Evolutionary conservation across 2,888 invertebrate genomes (phyloP).

Genomic region (Agonopterix subpropinquella): DNA sequence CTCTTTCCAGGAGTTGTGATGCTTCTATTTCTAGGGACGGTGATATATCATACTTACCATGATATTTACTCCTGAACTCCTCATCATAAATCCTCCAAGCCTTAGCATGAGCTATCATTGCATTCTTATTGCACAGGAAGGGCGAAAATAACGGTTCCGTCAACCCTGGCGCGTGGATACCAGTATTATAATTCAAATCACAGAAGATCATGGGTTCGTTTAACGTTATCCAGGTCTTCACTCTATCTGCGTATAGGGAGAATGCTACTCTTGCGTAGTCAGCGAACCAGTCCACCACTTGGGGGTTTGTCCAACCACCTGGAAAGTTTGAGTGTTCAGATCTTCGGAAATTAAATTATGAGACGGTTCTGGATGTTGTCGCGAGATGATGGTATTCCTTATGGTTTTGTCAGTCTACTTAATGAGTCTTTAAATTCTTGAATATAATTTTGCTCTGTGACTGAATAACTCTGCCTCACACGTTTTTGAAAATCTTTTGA

Average conservation of each 20-base stretch:
- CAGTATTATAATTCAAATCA: constrained; percentile 45
- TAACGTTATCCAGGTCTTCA: constrained; percentile 81
- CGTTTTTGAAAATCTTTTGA: too few relatives aligned
- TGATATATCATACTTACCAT: constrained; percentile 37
- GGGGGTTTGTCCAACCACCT: constrained; percentile 79
- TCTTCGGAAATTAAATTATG: neutral
- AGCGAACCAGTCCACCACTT: constrained; percentile 72
- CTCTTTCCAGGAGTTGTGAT: too few relatives aligned
- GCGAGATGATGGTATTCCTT: too few relatives aligned
- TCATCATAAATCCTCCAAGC: constrained; percentile 74
- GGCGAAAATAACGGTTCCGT: constrained; percentile 51
- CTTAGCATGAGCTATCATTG: constrained; percentile 79
- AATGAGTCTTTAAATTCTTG: too few relatives aligned
- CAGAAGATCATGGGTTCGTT: constrained; percentile 77
- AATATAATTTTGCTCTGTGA: too few relatives aligned
- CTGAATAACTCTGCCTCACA: too few relatives aligned
- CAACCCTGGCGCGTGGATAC: constrained; percentile 40
- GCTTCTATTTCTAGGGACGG: too few relatives aligned
- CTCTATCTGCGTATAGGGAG: constrained; percentile 73
- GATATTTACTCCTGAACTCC: constrained; percentile 59
- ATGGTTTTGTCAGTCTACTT: too few relatives aligned
- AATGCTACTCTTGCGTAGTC: constrained; percentile 75
- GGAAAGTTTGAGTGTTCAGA: constrained; percentile 2
- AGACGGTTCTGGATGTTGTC: too few relatives aligned
- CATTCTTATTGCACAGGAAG: constrained; percentile 78